Conservation (phyloP, 2,113 vertebrate genomes). For the Lepidothrix coronata region DNA sequence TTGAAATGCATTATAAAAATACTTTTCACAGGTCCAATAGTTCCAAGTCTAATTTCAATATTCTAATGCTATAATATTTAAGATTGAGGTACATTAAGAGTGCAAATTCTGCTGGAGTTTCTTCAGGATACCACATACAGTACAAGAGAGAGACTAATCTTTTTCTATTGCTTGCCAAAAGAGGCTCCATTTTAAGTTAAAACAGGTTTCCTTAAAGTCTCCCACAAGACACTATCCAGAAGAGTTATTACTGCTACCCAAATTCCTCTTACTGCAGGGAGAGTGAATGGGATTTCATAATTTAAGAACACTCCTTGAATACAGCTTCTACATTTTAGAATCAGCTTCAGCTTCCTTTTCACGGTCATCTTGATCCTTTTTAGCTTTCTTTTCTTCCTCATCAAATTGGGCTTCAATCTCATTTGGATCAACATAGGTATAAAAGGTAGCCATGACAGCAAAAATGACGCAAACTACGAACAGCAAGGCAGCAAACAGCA, state of each 20-base stretch:
- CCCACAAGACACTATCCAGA: not conserved
- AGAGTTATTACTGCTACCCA: not conserved
- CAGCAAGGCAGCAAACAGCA: constrained; percentile 89
- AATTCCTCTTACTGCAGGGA: not conserved
- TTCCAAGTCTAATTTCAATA: constrained; percentile 18
- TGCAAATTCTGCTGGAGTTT: constrained; percentile 52
- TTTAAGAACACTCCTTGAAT: not conserved
- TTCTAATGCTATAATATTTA: not conserved
- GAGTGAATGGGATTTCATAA: not conserved
- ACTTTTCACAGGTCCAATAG: constrained; percentile 2
- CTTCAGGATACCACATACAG: not conserved
- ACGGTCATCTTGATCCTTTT: not conserved
- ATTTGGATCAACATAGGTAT: constrained; percentile 87
- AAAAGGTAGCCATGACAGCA: constrained; percentile 89
- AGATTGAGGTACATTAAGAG: constrained; percentile 36
- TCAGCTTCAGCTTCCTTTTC: not conserved
- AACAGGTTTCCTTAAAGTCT: not conserved
- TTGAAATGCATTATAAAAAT: constrained; percentile 62
- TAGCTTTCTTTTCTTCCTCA: constrained; percentile 51
- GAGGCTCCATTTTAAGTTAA: not conserved
- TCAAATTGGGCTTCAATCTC: constrained; percentile 85
- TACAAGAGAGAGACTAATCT: not conserved
- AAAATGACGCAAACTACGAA: constrained; percentile 87
- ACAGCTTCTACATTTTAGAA: constrained; percentile 70
- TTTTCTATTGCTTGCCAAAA: not conserved